Evolutionary conservation across 2,888 invertebrate species (phyloP).

Genomic region (Lepidochrysops patricia): DNA sequence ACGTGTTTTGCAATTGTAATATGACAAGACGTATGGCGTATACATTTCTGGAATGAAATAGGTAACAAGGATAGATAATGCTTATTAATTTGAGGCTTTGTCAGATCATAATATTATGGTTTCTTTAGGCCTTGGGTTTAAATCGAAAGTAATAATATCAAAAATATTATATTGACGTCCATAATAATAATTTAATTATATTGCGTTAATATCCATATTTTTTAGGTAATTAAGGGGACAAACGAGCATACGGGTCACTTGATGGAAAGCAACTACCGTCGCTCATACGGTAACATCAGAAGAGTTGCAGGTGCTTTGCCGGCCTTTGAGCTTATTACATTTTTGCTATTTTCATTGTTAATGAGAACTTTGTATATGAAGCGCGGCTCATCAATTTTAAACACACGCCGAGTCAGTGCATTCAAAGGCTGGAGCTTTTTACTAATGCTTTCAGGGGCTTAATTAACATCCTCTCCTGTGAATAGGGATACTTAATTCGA

Average conservation of each 20-base stretch:
- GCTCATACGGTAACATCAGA: not conserved
- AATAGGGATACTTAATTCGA: slow-evolving; percentile 55
- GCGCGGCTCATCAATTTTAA: slow-evolving; percentile 44
- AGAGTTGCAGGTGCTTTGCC: no score
- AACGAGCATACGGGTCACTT: no score
- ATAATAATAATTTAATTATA: no score
- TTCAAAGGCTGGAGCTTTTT: slow-evolving; percentile 56
- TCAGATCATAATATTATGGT: not conserved
- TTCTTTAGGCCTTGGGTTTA: no score
- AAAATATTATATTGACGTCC: no score
- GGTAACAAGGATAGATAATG: not conserved
- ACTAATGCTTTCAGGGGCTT: slow-evolving; percentile 61
- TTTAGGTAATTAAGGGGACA: no score
- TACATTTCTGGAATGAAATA: not conserved
- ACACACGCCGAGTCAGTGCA: slow-evolving; percentile 34
- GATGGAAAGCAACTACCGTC: no score
- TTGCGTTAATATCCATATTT: no score
- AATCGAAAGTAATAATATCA: no score
- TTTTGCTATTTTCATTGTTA: not conserved
- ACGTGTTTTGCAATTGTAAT: slow-evolving; percentile 12
- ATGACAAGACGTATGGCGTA: not conserved
- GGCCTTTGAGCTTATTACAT: no score
- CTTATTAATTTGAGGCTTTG: not conserved
- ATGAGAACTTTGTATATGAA: slow-evolving; percentile 16
- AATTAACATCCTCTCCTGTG: slow-evolving; percentile 63